phyloP scores from a whole-genome alignment of 2,888 invertebrate species.

The Caenorhabditis sinica region DNA sequence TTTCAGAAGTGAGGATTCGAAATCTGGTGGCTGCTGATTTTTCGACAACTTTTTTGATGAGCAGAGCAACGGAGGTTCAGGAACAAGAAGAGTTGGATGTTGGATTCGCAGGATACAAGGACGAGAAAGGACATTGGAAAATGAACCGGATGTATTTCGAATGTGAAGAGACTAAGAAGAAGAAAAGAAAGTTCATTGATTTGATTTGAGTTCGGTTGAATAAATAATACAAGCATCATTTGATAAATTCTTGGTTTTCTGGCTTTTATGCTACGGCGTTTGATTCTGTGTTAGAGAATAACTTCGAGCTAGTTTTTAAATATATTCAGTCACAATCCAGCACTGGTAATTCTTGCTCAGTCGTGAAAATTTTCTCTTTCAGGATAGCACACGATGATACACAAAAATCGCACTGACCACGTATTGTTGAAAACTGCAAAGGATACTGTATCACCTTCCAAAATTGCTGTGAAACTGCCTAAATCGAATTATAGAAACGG shows the following conservation, averaged over 20 bases:
- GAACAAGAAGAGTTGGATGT: constrained; percentile 40
- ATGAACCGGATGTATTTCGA: constrained; percentile 32
- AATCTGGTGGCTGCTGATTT: constrained; percentile 30
- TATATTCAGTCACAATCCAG: too few relatives aligned
- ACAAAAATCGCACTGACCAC: neutral
- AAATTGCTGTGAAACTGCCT: neutral
- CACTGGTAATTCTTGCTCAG: too few relatives aligned
- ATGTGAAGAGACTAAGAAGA: constrained; percentile 18
- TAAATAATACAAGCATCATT: neutral
- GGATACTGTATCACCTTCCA: neutral
- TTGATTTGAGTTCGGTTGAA: neutral
- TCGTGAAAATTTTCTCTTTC: too few relatives aligned
- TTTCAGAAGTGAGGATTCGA: constrained; percentile 1
- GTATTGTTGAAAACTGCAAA: neutral
- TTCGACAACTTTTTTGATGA: constrained; percentile 22
- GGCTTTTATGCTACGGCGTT: too few relatives aligned
- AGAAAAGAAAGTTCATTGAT: constrained; percentile 11
- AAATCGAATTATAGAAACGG: constrained; percentile 2
- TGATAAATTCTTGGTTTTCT: neutral
- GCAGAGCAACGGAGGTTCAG: constrained; percentile 25
- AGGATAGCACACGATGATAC: too few relatives aligned
- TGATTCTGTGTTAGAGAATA: too few relatives aligned
- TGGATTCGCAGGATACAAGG: constrained; percentile 26
- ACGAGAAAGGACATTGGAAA: constrained; percentile 4
- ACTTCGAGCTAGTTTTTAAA: too few relatives aligned